These are phyloP conservation scores for Netta rufina DNA, from an alignment of 2,797 vertebrate genomes.

Conservation along the genomic window DNA sequence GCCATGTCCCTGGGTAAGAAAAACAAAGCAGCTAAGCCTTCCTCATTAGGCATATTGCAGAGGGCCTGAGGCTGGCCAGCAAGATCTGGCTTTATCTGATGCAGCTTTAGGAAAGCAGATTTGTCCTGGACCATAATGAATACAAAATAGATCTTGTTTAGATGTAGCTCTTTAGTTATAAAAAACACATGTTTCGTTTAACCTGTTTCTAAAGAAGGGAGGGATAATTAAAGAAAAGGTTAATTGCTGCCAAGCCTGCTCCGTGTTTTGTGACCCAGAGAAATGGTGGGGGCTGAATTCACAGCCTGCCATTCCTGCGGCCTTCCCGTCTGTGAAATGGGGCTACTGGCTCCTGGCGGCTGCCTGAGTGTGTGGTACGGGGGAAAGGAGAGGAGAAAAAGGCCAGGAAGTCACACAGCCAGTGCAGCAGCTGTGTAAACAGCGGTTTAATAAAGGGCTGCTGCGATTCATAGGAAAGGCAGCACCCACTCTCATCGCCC, in stretches of 20 bases:
- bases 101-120: background rate
- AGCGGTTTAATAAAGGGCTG: background rate
- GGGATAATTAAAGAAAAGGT: background rate
- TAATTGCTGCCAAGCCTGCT: background rate
- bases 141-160: background rate
- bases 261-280: background rate
- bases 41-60: background rate
- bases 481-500: background rate
- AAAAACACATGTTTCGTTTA: background rate
- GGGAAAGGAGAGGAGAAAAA: background rate
- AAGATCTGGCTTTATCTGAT: background rate
- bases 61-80: background rate
- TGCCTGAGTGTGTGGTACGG: rapidly evolving
- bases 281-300: background rate
- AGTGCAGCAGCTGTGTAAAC: background rate
- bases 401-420: rapidly evolving
- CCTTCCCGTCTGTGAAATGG: background rate
- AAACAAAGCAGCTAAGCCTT: background rate
- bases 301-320: background rate
- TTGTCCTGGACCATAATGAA: background rate
- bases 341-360: background rate
- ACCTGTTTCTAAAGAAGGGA: background rate
- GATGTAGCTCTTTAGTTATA: background rate
- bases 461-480: background rate
- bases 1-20: background rate